phyloP scores from a whole-genome alignment of 2,113 vertebrate species.

The Colinus virginianus region DNA sequence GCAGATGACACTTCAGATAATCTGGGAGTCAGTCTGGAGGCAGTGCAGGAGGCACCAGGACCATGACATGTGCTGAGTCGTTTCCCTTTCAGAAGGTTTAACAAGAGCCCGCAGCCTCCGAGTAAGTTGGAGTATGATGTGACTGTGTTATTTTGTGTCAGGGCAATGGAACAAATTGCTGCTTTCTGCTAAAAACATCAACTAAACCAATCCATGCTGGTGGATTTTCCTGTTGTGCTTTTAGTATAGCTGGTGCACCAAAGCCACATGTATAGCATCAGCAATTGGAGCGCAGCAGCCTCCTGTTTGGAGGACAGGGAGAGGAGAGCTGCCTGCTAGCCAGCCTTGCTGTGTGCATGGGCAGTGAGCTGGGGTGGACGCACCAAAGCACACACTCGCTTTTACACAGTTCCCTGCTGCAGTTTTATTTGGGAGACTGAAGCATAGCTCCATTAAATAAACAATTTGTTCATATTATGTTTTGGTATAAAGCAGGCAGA shows the following conservation, averaged over 20 bases:
- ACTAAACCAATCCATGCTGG: not conserved
- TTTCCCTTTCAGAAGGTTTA: constrained; percentile 24
- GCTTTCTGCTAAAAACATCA: constrained; percentile 55
- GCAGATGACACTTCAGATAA: not conserved
- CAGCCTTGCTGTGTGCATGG: not conserved
- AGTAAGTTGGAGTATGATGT: not conserved
- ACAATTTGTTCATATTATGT: not conserved
- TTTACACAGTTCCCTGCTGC: not conserved
- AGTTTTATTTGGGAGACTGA: not conserved
- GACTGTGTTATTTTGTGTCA: not conserved
- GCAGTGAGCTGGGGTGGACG: not conserved
- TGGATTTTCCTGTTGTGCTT: not conserved
- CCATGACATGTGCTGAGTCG: not conserved
- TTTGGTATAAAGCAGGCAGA: not conserved
- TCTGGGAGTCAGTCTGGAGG: not conserved
- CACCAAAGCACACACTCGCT: not conserved
- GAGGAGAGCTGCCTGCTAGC: not conserved
- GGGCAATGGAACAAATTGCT: constrained; percentile 30
- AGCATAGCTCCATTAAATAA: not conserved
- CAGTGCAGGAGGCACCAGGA: not conserved
- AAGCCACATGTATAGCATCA: not conserved
- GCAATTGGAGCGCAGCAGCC: not conserved
- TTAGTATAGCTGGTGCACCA: not conserved
- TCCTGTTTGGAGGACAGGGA: not conserved
- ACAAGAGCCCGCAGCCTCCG: not conserved